These are phyloP conservation scores for Drosophila pallidifrons DNA, from an alignment of 1,140 invertebrate genomes.

Conservation along the genomic window DNA sequence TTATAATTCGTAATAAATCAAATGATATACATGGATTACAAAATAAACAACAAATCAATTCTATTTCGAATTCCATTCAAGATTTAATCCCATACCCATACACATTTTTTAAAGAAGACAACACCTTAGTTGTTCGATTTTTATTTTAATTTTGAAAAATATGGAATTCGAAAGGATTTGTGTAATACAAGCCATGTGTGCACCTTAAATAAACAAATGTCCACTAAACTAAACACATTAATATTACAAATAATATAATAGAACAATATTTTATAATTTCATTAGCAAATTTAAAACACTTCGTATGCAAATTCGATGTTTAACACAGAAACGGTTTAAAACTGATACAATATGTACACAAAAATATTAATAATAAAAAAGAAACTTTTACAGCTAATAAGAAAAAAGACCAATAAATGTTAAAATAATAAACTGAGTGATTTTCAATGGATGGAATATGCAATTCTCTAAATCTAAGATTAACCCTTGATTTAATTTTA, in stretches of 20 bases:
- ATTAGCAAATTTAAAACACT: conserved; percentile 62
- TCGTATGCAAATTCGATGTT: conserved; percentile 60
- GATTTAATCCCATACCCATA: background rate
- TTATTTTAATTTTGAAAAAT: background rate
- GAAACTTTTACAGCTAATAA: conserved; percentile 53
- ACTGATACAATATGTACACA: conserved; percentile 59
- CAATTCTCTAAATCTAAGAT: background rate
- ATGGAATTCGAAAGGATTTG: background rate
- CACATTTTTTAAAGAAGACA: conserved; percentile 11
- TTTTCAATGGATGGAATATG: conserved; percentile 27
- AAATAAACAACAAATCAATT: conserved; percentile 3
- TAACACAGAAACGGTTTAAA: conserved; percentile 64
- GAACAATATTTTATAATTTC: conserved; percentile 70
- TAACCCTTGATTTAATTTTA: background rate
- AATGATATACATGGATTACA: conserved; percentile 52
- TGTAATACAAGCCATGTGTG: conserved; percentile 53
- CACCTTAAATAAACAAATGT: conserved; percentile 64
- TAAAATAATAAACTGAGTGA: conserved; percentile 43
- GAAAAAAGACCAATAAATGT: conserved; percentile 72
- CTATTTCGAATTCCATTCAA: background rate
- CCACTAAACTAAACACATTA: conserved; percentile 63
- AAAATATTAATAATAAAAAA: conserved; percentile 25
- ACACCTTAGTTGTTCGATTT: conserved; percentile 2
- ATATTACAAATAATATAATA: conserved; percentile 33
- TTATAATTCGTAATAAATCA: conserved; percentile 44